Conservation (phyloP, 2,888 invertebrate species). For the Hyposoter dolosus region DNA sequence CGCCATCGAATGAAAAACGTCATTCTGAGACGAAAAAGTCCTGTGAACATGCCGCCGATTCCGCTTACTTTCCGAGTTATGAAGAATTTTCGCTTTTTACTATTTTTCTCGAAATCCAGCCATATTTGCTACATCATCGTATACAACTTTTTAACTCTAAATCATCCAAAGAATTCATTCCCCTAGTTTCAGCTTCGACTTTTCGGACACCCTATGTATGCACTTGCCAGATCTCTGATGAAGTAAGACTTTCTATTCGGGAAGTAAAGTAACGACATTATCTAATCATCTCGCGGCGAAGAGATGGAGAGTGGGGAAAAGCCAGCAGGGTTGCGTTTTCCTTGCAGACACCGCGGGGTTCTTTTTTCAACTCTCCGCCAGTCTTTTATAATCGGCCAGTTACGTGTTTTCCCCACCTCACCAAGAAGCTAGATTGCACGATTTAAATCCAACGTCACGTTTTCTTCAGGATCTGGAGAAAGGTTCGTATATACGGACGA, state of each 20-base stretch:
- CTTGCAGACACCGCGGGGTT: conserved; percentile 43
- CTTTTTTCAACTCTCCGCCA: conserved; percentile 54
- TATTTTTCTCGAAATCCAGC: neutral
- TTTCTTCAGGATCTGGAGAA: conserved; percentile 50
- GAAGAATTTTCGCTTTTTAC: neutral
- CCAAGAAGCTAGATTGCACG: conserved; percentile 54
- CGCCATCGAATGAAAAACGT: neutral
- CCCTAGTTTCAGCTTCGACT: neutral
- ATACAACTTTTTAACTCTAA: neutral
- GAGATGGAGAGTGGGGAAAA: conserved; percentile 6
- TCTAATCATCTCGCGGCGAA: conserved; percentile 76
- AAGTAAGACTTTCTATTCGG: conserved; percentile 81
- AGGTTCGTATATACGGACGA: conserved; percentile 15
- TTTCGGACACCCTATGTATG: neutral
- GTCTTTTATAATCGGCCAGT: conserved; percentile 69
- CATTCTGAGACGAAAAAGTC: neutral
- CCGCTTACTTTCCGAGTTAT: neutral
- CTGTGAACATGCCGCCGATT: neutral
- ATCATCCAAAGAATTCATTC: neutral
- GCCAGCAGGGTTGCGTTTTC: conserved; percentile 72
- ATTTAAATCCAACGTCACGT: conserved; percentile 60
- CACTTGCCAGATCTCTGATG: conserved; percentile 58
- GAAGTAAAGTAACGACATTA: conserved; percentile 79
- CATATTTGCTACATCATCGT: neutral
- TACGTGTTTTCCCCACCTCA: conserved; percentile 63